phyloP scores from a whole-genome alignment of 1,140 invertebrate species.

The Sycobia sp. region DNA sequence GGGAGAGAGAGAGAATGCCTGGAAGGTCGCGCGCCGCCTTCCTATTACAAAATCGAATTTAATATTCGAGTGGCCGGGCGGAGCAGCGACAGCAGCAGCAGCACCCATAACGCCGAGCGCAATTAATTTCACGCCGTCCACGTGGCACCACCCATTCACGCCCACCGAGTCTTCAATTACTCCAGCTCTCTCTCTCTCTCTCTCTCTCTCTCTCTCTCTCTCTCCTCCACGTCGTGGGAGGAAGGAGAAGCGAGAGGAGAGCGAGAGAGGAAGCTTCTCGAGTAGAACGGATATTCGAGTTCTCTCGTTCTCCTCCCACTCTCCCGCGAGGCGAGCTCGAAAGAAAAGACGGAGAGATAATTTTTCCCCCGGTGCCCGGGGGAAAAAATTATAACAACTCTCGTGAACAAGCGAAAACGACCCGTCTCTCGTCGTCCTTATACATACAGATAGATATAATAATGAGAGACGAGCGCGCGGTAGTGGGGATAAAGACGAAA shows the following conservation, averaged over 20 bases:
- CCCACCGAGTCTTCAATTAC: slow-evolving; percentile 50
- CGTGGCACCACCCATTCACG: slow-evolving; percentile 49
- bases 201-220: no score
- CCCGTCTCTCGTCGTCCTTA: no score
- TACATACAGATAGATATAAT: no score
- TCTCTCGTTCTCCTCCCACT: not conserved
- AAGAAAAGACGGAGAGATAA: slow-evolving; percentile 31
- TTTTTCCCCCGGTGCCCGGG: slow-evolving; percentile 40
- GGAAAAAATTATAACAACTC: no score
- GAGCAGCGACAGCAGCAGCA: no score
- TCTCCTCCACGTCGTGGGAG: no score
- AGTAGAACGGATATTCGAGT: slow-evolving; percentile 14
- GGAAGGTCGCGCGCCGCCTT: not conserved
- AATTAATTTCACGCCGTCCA: slow-evolving; percentile 48
- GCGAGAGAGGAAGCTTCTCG: no score
- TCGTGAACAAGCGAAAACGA: no score
- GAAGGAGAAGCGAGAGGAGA: not conserved
- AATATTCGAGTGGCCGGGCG: not conserved
- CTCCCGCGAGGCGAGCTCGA: not conserved
- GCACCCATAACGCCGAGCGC: not conserved
- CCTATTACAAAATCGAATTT: not conserved
- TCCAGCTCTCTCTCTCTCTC: not conserved
- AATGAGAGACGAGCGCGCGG: no score
- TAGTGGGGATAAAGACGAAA: slow-evolving; percentile 14
- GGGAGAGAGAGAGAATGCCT: no score